phyloP scores from a whole-genome alignment of 2,797 vertebrate species.

The Enteromius paludinosus region DNA sequence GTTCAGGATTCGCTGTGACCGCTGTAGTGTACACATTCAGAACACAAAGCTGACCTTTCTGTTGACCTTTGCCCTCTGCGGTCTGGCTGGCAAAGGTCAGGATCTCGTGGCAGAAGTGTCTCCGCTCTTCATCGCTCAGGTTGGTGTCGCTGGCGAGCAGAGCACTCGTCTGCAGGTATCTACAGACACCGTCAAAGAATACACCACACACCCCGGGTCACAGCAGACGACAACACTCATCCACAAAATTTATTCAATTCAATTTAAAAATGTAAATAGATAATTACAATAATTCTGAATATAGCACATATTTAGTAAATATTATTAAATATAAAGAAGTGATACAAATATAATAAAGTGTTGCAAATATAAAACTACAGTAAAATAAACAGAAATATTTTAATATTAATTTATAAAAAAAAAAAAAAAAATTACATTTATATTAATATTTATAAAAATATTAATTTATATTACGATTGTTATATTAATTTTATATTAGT shows the following conservation, averaged over 20 bases:
- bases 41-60: background rate
- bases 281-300: too few species aligned
- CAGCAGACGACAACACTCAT: too few species aligned
- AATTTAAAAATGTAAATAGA: too few species aligned
- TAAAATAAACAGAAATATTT: background rate
- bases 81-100: slow-evolving; percentile 82
- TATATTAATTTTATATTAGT: too few species aligned
- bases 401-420: background rate
- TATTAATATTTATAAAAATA: too few species aligned
- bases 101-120: slow-evolving; percentile 91
- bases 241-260: too few species aligned
- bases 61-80: slow-evolving; percentile 74
- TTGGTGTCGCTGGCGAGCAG: slow-evolving; percentile 90
- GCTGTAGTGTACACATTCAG: background rate
- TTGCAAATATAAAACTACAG: background rate
- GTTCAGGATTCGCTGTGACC: background rate
- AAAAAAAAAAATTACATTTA: too few species aligned
- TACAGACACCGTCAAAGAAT: slow-evolving; percentile 81
- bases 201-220: slow-evolving; percentile 43
- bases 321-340: background rate
- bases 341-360: background rate
- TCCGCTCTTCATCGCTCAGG: slow-evolving; percentile 85
- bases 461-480: too few species aligned
- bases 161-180: slow-evolving; percentile 94
- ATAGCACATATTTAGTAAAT: too few species aligned